Conservation (phyloP, 2,797 vertebrate species). For the Euthynnus affinis region DNA sequence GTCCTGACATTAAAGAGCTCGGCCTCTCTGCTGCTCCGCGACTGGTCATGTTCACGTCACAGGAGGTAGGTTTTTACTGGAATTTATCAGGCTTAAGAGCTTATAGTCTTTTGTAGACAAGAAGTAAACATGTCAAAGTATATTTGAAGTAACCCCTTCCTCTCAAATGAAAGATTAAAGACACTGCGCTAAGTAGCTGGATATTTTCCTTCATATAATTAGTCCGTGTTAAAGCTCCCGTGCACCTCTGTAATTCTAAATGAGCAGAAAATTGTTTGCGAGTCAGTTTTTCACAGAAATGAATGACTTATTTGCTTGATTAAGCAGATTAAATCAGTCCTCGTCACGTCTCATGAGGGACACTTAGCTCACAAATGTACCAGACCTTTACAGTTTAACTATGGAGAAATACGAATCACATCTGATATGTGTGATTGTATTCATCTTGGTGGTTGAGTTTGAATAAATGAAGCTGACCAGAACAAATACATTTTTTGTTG, state of each 20-base stretch:
- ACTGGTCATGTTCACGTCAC: constrained; percentile 89
- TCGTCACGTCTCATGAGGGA: background rate
- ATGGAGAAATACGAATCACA: background rate
- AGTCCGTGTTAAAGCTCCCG: too few relatives aligned
- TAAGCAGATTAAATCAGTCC: background rate
- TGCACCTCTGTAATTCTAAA: background rate
- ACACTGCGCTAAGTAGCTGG: background rate
- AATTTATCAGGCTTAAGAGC: background rate
- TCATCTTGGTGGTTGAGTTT: background rate
- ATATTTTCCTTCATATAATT: background rate
- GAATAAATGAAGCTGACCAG: background rate
- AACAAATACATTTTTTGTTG: background rate
- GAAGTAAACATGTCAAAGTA: background rate
- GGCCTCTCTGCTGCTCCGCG: constrained; percentile 86
- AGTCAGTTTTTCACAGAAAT: background rate
- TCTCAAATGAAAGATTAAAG: background rate
- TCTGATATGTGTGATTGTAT: background rate
- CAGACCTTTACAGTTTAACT: background rate
- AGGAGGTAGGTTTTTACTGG: constrained; percentile 82
- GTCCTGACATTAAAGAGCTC: constrained; percentile 89
- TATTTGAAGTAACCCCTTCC: background rate
- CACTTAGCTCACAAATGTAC: background rate
- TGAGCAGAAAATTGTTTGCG: background rate
- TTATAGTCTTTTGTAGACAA: background rate
- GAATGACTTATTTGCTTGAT: background rate